A percentile compares a stretch with the other conserved stretches of the same genome.
phyloP scores from a whole-genome alignment of 2,797 vertebrate species.

The Scomberomorus guttatus region DNA sequence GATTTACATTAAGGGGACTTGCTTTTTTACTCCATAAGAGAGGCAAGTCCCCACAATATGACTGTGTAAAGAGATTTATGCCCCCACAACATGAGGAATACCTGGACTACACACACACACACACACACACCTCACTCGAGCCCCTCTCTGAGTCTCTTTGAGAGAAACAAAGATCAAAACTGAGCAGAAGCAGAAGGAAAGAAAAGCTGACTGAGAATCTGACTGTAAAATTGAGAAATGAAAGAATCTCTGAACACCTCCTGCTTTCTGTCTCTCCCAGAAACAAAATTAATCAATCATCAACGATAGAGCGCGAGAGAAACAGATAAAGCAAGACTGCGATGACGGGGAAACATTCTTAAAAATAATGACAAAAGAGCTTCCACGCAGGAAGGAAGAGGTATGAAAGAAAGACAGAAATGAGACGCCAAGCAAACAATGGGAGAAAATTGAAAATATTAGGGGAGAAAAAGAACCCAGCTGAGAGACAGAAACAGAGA shows the following conservation, averaged over 20 bases:
- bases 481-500: background rate
- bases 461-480: too few relatives aligned
- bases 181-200: slow-evolving; percentile 5
- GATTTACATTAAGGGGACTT: too few relatives aligned
- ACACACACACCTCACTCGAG: slow-evolving; percentile 1
- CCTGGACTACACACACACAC: background rate
- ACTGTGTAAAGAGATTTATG: too few relatives aligned
- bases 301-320: background rate
- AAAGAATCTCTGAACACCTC: slow-evolving; percentile 41
- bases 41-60: too few relatives aligned
- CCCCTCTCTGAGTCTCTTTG: slow-evolving; percentile 19
- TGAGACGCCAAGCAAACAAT: background rate
- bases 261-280: slow-evolving; percentile 5
- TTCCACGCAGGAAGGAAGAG: slow-evolving; percentile 1
- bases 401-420: background rate
- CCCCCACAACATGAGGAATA: too few relatives aligned
- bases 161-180: slow-evolving; percentile 51
- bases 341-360: background rate
- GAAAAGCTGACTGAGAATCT: slow-evolving; percentile 20
- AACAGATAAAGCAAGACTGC: slow-evolving; percentile 7
- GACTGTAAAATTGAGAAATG: slow-evolving; percentile 37
- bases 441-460: background rate
- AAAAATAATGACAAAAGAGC: slow-evolving; percentile 13
- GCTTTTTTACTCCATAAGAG: too few relatives aligned
- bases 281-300: slow-evolving; percentile 11